Percentiles rank a stretch among this genome's conserved stretches.
phyloP scores from a whole-genome alignment of 1,140 invertebrate species.

The Holotrichia oblita region DNA sequence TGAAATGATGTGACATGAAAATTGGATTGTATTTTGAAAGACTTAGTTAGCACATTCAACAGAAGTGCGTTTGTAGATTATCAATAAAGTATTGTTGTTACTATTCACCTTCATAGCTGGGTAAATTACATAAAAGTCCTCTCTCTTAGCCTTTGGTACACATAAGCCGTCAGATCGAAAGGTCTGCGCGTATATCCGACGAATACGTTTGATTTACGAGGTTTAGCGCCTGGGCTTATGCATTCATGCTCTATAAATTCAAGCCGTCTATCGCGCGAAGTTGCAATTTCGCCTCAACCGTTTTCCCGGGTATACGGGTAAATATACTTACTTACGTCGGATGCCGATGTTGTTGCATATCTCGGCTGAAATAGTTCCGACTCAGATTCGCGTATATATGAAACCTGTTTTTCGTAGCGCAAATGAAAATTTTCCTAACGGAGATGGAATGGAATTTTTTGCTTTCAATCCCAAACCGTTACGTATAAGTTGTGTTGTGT shows the following conservation, averaged over 20 bases:
- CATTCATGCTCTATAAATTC: conserved; percentile 31
- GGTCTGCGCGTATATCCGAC: neutral
- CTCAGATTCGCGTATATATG: neutral
- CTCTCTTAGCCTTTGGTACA: neutral
- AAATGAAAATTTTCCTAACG: no score
- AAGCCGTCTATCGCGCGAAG: neutral
- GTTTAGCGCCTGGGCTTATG: conserved; percentile 20
- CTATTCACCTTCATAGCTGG: no score
- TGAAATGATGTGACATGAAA: no score
- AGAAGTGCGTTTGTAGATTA: no score
- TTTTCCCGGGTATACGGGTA: neutral
- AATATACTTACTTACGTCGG: conserved; percentile 20
- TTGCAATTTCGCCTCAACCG: conserved; percentile 11
- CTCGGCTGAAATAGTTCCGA: neutral
- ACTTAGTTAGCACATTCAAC: no score
- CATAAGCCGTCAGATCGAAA: neutral
- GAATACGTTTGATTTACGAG: conserved; percentile 32
- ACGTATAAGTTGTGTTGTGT: no score
- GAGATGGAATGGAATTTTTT: no score
- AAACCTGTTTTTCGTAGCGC: neutral
- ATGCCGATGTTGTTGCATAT: neutral
- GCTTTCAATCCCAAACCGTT: no score
- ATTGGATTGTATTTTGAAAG: no score
- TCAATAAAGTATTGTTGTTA: no score
- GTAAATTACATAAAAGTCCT: no score